Evolutionary conservation across 2,888 invertebrate genomes (phyloP).

Genomic region (Chironomus riparius): DNA sequence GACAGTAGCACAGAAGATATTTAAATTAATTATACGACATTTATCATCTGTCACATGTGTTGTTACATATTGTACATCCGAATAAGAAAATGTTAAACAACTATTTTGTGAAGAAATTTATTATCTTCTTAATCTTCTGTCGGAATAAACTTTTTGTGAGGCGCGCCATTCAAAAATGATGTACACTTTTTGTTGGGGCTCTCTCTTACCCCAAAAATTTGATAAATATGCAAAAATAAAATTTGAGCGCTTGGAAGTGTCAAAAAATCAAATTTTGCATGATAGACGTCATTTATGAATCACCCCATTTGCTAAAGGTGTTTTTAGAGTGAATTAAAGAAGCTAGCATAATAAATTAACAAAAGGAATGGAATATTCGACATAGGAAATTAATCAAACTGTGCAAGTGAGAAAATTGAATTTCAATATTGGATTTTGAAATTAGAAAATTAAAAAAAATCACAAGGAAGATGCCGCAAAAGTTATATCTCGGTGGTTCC

Average conservation of each 20-base stretch:
- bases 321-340: not conserved
- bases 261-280: too few species aligned
- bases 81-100: too few species aligned
- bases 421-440: too few species aligned
- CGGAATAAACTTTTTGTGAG: not conserved
- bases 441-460: too few species aligned
- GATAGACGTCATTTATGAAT: too few species aligned
- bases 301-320: too few species aligned
- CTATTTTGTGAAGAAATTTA: not conserved
- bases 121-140: not conserved
- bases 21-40: slow-evolving; percentile 21
- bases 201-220: too few species aligned
- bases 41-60: slow-evolving; percentile 22
- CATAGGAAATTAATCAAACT: not conserved
- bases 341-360: not conserved
- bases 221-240: too few species aligned
- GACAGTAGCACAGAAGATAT: slow-evolving; percentile 11
- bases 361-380: not conserved
- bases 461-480: not conserved
- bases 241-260: too few species aligned
- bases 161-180: too few species aligned
- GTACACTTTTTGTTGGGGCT: too few species aligned
- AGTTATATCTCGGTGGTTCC: not conserved
- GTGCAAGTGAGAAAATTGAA: too few species aligned
- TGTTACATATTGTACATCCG: not conserved